These are phyloP conservation scores for Excalfactoria chinensis DNA, from an alignment of 2,113 vertebrate genomes.

Conservation along the genomic window DNA sequence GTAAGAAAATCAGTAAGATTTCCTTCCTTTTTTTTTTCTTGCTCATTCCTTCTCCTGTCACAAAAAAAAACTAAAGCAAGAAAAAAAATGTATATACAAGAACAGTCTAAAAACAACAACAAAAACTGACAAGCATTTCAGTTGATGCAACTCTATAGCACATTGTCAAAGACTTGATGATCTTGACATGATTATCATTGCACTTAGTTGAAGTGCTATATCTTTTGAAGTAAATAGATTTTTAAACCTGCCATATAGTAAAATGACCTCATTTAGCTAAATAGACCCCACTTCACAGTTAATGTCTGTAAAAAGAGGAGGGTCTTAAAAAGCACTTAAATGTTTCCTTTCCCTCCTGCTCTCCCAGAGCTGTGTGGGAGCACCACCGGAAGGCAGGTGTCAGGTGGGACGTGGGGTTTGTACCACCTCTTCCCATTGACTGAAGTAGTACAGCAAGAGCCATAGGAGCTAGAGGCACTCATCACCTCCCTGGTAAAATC, in stretches of 20 bases:
- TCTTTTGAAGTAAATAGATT: constrained; percentile 30
- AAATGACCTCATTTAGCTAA: neutral
- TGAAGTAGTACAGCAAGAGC: neutral
- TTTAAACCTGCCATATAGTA: neutral
- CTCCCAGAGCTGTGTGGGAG: neutral
- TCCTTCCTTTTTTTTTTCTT: neutral
- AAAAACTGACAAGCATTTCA: neutral
- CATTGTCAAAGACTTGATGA: neutral
- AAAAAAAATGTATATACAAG: neutral
- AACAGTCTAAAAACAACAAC: neutral
- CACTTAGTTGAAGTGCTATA: neutral
- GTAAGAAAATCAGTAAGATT: neutral
- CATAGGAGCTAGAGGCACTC: neutral
- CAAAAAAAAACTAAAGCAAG: neutral
- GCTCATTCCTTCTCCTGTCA: neutral
- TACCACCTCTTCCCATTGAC: neutral
- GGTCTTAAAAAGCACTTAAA: neutral
- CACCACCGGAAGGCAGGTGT: neutral
- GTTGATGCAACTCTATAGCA: neutral
- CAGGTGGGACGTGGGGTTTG: neutral
- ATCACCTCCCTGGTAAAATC: neutral
- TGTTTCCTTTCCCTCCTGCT: neutral
- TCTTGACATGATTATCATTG: neutral
- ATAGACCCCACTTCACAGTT: neutral
- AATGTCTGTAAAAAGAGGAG: neutral